Evolutionary conservation across 1,140 invertebrate species (phyloP).

Genomic region (Scaptomyza pallida): DNA sequence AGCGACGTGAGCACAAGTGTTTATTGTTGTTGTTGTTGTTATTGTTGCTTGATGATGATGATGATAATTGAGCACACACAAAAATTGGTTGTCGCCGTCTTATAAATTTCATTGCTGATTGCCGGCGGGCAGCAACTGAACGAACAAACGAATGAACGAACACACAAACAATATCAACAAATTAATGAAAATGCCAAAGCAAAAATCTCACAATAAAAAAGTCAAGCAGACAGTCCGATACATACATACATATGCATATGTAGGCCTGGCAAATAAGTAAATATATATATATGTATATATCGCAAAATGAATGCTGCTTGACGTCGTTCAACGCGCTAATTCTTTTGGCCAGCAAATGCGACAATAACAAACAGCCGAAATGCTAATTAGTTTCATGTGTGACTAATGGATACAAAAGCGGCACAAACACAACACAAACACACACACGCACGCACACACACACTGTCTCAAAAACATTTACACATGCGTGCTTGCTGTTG

Average conservation of each 20-base stretch:
- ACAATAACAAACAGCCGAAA: slow-evolving; percentile 82
- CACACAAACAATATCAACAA: slow-evolving; percentile 64
- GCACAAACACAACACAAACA: slow-evolving; percentile 51
- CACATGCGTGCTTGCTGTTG: slow-evolving; percentile 68
- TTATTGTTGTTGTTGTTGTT: slow-evolving; percentile 27
- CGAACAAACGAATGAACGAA: background rate
- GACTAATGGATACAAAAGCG: slow-evolving; percentile 80
- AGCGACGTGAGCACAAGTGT: slow-evolving; percentile 58
- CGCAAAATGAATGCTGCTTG: slow-evolving; percentile 56
- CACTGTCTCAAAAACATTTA: slow-evolving; percentile 37
- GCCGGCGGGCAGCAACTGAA: slow-evolving; percentile 57
- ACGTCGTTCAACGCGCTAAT: slow-evolving; percentile 73
- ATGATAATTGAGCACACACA: slow-evolving; percentile 61
- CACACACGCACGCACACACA: slow-evolving; percentile 19
- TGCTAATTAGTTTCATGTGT: slow-evolving; percentile 84
- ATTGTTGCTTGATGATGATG: slow-evolving; percentile 35
- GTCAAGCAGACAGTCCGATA: slow-evolving; percentile 41
- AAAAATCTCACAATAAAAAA: slow-evolving; percentile 56
- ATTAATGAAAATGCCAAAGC: slow-evolving; percentile 68
- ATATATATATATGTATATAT: slow-evolving; percentile 31
- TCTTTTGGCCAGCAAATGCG: slow-evolving; percentile 80
- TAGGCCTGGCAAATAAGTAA: slow-evolving; percentile 30
- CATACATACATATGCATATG: slow-evolving; percentile 19
- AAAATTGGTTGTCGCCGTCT: slow-evolving; percentile 53
- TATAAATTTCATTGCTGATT: slow-evolving; percentile 75